A percentile compares a stretch with the other conserved stretches of the same genome.
Conservation (phyloP, 1,140 invertebrate genomes). For the Leptinotarsa undecemlineata region DNA sequence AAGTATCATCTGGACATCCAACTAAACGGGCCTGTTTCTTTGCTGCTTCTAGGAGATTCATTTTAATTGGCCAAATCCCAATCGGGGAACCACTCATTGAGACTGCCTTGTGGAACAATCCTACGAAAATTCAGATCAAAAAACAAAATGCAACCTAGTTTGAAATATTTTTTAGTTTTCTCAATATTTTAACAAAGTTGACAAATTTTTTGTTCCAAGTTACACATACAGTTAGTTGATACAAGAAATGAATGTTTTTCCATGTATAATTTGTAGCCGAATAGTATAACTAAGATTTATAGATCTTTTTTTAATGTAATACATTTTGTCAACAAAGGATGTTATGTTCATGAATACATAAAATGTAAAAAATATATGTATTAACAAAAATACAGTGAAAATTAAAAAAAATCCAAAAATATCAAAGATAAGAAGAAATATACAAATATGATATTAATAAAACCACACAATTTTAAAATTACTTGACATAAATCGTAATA, state of each 20-base stretch:
- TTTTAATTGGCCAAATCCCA: conserved; percentile 60
- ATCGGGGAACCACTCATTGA: conserved; percentile 71
- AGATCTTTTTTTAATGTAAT: too few species aligned
- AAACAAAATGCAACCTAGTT: not conserved
- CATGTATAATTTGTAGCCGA: not conserved
- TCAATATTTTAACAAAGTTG: not conserved
- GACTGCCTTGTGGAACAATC: conserved; percentile 71
- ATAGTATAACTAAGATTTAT: too few species aligned
- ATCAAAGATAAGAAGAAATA: too few species aligned
- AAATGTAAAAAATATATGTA: too few species aligned
- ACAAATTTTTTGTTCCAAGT: not conserved
- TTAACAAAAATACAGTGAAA: too few species aligned
- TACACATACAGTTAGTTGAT: not conserved
- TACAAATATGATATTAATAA: too few species aligned
- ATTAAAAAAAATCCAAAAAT: too few species aligned
- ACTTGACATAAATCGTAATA: too few species aligned
- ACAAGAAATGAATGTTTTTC: not conserved
- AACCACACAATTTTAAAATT: too few species aligned
- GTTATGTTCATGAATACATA: too few species aligned
- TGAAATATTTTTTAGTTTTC: not conserved
- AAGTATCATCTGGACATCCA: conserved; percentile 64
- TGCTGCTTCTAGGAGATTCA: conserved; percentile 64
- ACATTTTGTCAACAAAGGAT: too few species aligned
- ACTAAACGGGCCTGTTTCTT: conserved; percentile 69
- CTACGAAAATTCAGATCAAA: not conserved